These are phyloP conservation scores for Metacarcinus magister DNA, from an alignment of 2,888 invertebrate genomes.

Conservation along the genomic window DNA sequence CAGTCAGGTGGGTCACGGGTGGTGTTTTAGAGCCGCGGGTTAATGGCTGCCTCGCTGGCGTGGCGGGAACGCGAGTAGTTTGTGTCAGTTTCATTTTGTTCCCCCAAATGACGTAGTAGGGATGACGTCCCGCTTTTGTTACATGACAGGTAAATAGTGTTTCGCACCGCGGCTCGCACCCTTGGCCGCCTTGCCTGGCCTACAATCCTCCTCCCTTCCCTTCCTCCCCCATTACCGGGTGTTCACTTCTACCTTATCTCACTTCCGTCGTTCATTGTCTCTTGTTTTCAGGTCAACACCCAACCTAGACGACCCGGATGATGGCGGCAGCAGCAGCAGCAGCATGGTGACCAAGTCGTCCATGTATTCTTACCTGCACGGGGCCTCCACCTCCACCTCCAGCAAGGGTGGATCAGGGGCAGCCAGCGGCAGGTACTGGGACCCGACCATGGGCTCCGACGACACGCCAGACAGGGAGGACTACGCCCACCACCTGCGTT, in stretches of 20 bases:
- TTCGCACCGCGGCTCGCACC: not conserved
- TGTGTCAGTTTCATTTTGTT: not conserved
- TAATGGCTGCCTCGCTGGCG: not conserved
- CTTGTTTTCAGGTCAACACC: constrained; percentile 81
- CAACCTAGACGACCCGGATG: constrained; percentile 77
- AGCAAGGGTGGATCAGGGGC: constrained; percentile 76
- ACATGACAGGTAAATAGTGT: constrained; percentile 42
- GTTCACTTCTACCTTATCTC: constrained; percentile 46
- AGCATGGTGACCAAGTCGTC: constrained; percentile 82
- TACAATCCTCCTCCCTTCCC: not conserved
- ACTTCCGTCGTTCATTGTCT: constrained; percentile 26
- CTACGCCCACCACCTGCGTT: constrained; percentile 83
- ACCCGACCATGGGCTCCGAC: constrained; percentile 81
- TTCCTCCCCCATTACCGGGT: not conserved
- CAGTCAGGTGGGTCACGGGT: not conserved
- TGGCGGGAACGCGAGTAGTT: not conserved
- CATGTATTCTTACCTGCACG: constrained; percentile 84
- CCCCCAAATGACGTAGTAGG: not conserved
- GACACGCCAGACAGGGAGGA: constrained; percentile 82
- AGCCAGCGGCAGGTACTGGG: constrained; percentile 82
- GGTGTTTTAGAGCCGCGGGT: not conserved
- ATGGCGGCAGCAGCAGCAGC: constrained; percentile 46
- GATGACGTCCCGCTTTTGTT: constrained; percentile 32
- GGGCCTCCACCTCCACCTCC: constrained; percentile 83
- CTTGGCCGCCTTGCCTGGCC: constrained; percentile 2